Percentiles rank a stretch among this genome's conserved stretches.
Conservation (phyloP, 2,113 vertebrate genomes). For the Bubalus kerabau region DNA sequence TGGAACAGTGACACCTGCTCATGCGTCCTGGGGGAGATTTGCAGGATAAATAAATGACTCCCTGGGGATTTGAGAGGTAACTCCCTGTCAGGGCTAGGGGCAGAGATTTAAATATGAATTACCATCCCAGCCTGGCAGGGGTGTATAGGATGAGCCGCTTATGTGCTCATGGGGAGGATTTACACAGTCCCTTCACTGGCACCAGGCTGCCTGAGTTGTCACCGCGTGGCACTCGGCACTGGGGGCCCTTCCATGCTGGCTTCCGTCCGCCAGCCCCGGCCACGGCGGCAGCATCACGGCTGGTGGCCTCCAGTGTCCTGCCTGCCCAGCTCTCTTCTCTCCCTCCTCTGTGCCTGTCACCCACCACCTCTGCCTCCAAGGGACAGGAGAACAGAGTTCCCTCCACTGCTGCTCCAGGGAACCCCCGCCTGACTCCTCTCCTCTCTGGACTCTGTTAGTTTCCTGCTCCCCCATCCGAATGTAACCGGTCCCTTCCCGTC, state of each 20-base stretch:
- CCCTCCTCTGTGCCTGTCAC: accelerated
- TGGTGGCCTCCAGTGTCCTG: not conserved
- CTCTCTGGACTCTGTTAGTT: not conserved
- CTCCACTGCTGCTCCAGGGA: not conserved
- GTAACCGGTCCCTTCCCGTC: not conserved
- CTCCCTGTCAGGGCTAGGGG: not conserved
- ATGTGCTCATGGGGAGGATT: not conserved
- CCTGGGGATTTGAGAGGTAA: not conserved
- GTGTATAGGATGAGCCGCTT: not conserved
- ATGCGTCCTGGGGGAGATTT: not conserved
- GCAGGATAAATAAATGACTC: not conserved
- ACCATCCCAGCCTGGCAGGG: not conserved
- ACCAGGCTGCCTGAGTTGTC: not conserved
- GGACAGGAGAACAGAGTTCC: not conserved
- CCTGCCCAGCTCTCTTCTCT: too few relatives aligned
- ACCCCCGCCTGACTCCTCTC: too few relatives aligned
- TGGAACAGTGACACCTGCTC: not conserved
- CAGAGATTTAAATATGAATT: conserved; percentile 41
- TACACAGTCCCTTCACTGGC: not conserved
- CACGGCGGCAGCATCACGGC: not conserved
- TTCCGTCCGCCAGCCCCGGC: accelerated
- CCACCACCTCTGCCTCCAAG: not conserved
- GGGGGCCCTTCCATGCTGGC: not conserved
- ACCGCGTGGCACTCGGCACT: not conserved
- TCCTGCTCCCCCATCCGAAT: not conserved